These are phyloP conservation scores for Drosophila mayri DNA, from an alignment of 1,140 invertebrate genomes.

Conservation along the genomic window DNA sequence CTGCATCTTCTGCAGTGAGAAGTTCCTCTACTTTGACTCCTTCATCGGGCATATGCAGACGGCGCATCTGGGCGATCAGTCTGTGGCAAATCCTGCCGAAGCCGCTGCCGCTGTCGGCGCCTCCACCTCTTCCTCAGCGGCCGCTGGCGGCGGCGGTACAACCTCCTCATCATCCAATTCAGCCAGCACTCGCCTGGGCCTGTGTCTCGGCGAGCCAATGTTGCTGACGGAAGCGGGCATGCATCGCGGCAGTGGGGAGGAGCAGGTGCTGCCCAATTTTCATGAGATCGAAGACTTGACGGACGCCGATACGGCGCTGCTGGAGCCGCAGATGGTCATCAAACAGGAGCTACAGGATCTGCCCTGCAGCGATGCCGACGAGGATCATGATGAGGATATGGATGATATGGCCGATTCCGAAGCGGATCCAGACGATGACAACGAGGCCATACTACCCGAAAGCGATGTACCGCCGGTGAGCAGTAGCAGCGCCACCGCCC, in stretches of 20 bases:
- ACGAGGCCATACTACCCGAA: constrained; percentile 65
- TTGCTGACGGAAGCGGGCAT: constrained; percentile 23
- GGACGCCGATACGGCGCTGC: constrained; percentile 69
- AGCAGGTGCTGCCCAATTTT: constrained; percentile 41
- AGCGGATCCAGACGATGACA: constrained; percentile 37
- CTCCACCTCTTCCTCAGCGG: constrained; percentile 1
- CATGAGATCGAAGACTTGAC: constrained; percentile 77
- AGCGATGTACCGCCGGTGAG: constrained; percentile 32
- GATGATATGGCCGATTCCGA: constrained; percentile 45
- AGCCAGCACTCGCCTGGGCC: not conserved
- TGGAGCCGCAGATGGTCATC: constrained; percentile 81
- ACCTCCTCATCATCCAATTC: not conserved
- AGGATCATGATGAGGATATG: constrained; percentile 31
- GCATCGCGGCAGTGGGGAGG: constrained; percentile 19
- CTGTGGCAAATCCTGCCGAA: constrained; percentile 22
- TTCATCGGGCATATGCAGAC: constrained; percentile 82
- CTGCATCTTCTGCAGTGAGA: constrained; percentile 73
- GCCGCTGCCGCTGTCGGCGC: not conserved
- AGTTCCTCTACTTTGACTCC: constrained; percentile 82
- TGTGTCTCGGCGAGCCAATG: constrained; percentile 46
- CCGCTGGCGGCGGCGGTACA: not conserved
- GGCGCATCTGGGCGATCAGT: constrained; percentile 56
- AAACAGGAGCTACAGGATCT: constrained; percentile 74
- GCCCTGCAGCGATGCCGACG: constrained; percentile 57
- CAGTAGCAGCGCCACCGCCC: not conserved